Conservation (phyloP, 2,797 vertebrate species). For the Aplochiton taeniatus region DNA sequence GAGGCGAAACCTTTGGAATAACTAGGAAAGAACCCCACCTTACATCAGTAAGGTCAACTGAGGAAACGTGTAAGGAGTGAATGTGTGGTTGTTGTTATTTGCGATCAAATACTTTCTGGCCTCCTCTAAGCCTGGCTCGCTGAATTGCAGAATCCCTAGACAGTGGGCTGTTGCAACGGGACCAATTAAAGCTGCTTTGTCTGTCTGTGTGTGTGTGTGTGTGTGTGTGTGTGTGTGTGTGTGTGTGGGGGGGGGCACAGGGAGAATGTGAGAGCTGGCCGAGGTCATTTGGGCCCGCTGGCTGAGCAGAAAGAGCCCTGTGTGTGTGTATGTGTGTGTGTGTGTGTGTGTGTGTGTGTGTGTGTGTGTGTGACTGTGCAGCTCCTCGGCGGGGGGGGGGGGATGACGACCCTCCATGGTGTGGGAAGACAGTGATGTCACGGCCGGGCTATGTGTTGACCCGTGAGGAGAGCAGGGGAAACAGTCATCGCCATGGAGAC, state of each 20-base stretch:
- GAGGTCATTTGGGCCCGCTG: constrained; percentile 6
- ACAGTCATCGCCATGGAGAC: constrained; percentile 5
- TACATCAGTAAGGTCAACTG: no score
- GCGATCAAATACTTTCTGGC: neutral
- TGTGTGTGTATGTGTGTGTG: neutral
- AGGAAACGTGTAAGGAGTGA: no score
- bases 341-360: no score
- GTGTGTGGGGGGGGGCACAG: neutral
- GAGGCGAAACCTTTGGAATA: constrained; percentile 10
- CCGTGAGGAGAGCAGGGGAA: constrained; percentile 35
- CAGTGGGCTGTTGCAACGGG: constrained; percentile 41
- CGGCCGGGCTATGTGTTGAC: constrained; percentile 41
- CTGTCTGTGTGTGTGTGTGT: no score
- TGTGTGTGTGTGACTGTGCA: neutral
- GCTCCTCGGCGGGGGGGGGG: constrained; percentile 1
- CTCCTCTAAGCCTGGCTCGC: constrained; percentile 15
- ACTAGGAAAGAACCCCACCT: no score
- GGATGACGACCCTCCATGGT: constrained; percentile 22
- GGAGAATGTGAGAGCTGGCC: neutral
- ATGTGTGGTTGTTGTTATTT: no score
- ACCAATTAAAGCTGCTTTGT: constrained; percentile 27
- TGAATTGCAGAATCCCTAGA: constrained; percentile 18
- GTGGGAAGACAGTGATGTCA: constrained; percentile 55
- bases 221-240: neutral
- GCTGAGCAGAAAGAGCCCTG: neutral